Conservation (phyloP, 2,113 vertebrate species). For the Salminus brasiliensis region DNA sequence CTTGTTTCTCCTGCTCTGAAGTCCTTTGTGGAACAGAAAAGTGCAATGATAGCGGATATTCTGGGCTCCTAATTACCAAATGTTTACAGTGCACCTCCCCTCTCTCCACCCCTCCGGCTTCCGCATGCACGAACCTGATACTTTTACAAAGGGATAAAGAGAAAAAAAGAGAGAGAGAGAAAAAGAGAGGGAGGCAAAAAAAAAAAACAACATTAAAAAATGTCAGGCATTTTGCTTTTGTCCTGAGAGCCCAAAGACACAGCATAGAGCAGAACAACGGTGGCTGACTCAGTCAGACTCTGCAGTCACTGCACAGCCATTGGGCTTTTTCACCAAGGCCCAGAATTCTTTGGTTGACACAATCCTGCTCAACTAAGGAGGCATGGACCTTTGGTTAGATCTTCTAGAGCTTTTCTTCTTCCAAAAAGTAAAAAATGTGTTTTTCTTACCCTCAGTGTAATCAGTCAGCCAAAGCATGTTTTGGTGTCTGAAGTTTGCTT, state of each 20-base stretch:
- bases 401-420: neutral
- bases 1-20: slow-evolving; percentile 61
- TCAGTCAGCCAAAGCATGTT: neutral
- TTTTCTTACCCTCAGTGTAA: too few species aligned
- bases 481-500: neutral
- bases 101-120: slow-evolving; percentile 40
- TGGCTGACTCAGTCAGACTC: slow-evolving; percentile 9
- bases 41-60: slow-evolving; percentile 75
- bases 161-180: slow-evolving; percentile 1
- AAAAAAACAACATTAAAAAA: slow-evolving; percentile 14
- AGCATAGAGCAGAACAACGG: slow-evolving; percentile 26
- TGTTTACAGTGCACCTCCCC: slow-evolving; percentile 71
- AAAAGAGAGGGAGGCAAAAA: neutral
- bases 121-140: slow-evolving; percentile 36
- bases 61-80: slow-evolving; percentile 73
- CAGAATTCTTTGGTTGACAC: neutral
- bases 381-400: slow-evolving; percentile 3
- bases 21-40: slow-evolving; percentile 69
- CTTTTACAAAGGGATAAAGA: slow-evolving; percentile 45
- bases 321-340: neutral
- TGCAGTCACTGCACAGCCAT: neutral
- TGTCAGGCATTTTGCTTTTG: slow-evolving; percentile 40
- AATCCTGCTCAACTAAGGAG: neutral
- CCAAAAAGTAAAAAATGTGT: too few species aligned
- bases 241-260: slow-evolving; percentile 25